Conservation (phyloP, 37 sponge, comb jelly and placozoan genomes). For the Oscarella lobularis region DNA sequence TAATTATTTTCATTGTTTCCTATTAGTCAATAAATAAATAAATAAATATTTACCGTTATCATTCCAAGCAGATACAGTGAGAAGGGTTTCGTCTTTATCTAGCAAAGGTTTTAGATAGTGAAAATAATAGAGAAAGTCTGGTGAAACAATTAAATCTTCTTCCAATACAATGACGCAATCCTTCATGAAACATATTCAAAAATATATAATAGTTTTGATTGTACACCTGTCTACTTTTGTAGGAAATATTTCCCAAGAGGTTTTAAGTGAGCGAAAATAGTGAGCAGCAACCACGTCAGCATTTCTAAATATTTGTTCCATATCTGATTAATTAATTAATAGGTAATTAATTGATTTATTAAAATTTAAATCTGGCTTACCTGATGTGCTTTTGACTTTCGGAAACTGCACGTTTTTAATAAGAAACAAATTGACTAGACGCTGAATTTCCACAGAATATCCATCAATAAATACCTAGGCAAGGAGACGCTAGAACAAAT, state of each 20-base stretch:
- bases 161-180: conserved; percentile 14
- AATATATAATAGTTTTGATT: neutral
- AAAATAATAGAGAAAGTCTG: conserved; percentile 30
- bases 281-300: conserved; percentile 17
- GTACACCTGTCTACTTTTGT: conserved; percentile 1
- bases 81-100: conserved; percentile 11
- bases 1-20: too few relatives aligned
- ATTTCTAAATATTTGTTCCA: conserved; percentile 7
- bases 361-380: neutral
- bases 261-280: conserved; percentile 14
- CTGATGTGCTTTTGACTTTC: neutral
- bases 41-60: conserved; percentile 17
- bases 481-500: neutral
- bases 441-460: neutral
- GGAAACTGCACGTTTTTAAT: neutral
- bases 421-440: neutral
- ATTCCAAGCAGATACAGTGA: conserved; percentile 28
- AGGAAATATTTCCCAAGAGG: conserved; percentile 20
- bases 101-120: conserved; percentile 11
- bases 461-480: conserved; percentile 2
- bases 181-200: neutral
- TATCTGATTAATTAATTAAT: neutral
- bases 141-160: conserved; percentile 25
- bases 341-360: neutral
- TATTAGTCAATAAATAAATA: too few relatives aligned